phyloP scores from a whole-genome alignment of 2,113 vertebrate genomes.

The Ceuthmochares aereus region DNA sequence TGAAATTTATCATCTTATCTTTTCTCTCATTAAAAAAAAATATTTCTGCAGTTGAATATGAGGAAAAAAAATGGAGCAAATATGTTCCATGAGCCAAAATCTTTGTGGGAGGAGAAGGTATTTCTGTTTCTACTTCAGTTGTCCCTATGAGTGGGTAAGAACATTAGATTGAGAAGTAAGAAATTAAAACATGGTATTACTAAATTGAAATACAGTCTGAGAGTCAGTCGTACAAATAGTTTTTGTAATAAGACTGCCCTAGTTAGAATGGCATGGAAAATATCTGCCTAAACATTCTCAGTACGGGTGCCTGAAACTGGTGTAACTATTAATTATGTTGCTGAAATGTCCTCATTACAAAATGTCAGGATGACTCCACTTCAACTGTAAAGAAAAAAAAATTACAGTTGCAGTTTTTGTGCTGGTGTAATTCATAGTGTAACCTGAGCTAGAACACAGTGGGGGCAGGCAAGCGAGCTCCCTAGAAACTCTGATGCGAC shows the following conservation, averaged over 20 bases:
- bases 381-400: background rate
- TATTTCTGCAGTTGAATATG: background rate
- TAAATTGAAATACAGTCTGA: background rate
- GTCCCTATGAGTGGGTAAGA: background rate
- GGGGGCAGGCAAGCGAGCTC: background rate
- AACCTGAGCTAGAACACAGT: background rate
- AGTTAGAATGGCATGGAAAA: background rate
- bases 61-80: background rate
- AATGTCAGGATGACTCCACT: slow-evolving; percentile 34
- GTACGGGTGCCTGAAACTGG: background rate
- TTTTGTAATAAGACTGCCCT: background rate
- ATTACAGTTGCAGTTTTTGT: background rate
- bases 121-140: background rate
- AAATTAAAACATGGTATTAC: background rate
- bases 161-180: background rate
- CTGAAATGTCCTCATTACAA: slow-evolving; percentile 34
- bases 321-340: background rate
- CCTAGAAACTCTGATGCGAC: background rate
- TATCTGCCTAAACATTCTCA: background rate
- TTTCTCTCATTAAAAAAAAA: background rate
- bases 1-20: background rate
- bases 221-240: background rate
- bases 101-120: background rate
- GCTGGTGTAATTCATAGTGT: background rate
- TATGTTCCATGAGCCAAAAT: background rate